Evolutionary conservation across 30 jellyfish, hydroid and myxozoan genomes (phyloP).

Genomic region (Mastigias papua): DNA sequence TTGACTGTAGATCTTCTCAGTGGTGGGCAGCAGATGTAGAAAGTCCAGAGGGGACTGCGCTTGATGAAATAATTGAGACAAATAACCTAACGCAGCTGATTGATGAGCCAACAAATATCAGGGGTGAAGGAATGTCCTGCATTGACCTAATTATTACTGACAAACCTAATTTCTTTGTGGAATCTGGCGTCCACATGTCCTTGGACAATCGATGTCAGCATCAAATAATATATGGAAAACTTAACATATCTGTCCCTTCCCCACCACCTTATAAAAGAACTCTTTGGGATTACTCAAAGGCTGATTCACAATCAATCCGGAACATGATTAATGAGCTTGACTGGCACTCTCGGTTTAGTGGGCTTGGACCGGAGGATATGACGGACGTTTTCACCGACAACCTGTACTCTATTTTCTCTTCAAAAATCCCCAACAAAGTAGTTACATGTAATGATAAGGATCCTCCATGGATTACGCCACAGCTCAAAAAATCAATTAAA

Average conservation of each 20-base stretch:
- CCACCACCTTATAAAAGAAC: constrained; percentile 50
- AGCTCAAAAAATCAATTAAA: constrained; percentile 37
- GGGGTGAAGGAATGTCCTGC: no score
- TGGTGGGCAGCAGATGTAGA: constrained; percentile 40
- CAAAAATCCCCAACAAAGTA: constrained; percentile 52
- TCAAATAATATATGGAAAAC: constrained; percentile 24
- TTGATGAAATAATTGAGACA: no score
- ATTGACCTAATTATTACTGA: no score
- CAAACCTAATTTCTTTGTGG: no score
- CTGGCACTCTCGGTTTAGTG: constrained; percentile 38
- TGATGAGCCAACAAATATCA: no score
- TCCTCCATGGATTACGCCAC: constrained; percentile 72
- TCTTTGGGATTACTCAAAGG: constrained; percentile 34
- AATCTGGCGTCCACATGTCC: no score
- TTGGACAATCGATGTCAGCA: constrained; percentile 47
- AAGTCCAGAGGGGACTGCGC: constrained; percentile 37
- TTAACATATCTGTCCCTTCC: constrained; percentile 17
- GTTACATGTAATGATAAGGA: constrained; percentile 44
- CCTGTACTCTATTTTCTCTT: constrained; percentile 10
- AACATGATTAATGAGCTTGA: neutral
- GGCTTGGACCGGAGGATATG: constrained; percentile 48
- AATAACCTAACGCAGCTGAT: no score
- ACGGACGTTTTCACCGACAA: constrained; percentile 44
- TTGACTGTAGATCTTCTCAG: constrained; percentile 24
- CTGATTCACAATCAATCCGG: constrained; percentile 20